These are phyloP conservation scores for Cliona cf. orientalis DNA, from an alignment of 37 sponge, comb jelly and placozoan species.

Conservation along the genomic window DNA sequence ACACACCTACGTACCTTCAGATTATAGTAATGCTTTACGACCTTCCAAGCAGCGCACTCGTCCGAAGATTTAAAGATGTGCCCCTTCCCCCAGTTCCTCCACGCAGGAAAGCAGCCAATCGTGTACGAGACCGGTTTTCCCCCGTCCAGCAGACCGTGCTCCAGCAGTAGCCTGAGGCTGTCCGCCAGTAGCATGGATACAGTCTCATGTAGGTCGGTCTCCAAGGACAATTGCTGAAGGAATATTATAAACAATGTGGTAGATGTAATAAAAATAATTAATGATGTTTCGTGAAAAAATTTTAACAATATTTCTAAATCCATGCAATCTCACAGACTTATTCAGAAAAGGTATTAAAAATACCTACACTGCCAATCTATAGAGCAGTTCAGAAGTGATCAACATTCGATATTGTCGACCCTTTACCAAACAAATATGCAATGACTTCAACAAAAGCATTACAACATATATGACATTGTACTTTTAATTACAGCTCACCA, in stretches of 20 bases:
- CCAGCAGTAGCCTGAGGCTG: constrained; percentile 40
- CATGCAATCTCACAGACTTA: too few species aligned
- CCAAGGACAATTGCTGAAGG: constrained; percentile 35
- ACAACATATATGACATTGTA: too few species aligned
- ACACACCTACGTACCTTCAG: constrained; percentile 44
- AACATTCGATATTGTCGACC: too few species aligned
- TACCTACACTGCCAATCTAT: too few species aligned
- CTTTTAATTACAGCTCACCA: constrained; percentile 8
- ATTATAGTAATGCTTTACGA: constrained; percentile 47
- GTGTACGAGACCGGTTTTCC: constrained; percentile 11
- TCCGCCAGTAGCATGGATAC: constrained; percentile 68
- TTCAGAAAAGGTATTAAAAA: too few species aligned
- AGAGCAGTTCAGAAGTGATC: too few species aligned
- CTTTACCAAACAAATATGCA: too few species aligned
- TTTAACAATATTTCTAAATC: too few species aligned
- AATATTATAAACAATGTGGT: too few species aligned
- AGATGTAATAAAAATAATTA: too few species aligned
- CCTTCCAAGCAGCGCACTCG: constrained; percentile 62
- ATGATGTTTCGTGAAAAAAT: too few species aligned
- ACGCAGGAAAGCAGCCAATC: constrained; percentile 25
- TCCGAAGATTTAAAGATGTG: background rate
- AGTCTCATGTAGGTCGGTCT: constrained; percentile 59
- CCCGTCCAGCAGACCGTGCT: constrained; percentile 27
- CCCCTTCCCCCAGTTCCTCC: constrained; percentile 18
- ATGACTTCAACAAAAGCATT: too few species aligned